Base-by-base conservation (phyloP, 2,113 vertebrate species). In the Salminus brasiliensis region DNA sequence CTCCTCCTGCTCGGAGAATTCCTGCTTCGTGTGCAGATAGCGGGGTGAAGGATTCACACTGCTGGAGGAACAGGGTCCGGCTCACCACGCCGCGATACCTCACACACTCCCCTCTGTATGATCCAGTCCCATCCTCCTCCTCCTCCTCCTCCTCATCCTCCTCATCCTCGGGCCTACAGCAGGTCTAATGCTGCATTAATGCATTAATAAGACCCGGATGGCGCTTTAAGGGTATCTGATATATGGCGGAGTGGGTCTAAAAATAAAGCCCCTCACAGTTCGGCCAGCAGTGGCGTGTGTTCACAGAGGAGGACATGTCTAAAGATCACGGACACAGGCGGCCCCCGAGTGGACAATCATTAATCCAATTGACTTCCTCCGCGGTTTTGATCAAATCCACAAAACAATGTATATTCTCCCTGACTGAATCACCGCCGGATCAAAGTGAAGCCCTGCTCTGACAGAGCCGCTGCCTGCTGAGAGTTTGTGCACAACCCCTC, bases 311-410 rank as follows among this genome's bases (percentile, higher is more conserved):
- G 86, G 78, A 89, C 83, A 71, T 63, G 84, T 60, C 76, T 71
- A 53, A 7, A 63, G 29, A 43, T 47, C 29, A 4, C 59, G 39
- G 23, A 49, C 29, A 34, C 66, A 45, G 5, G 34, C 43, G 55
- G 30, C 60, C 23, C 52, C 45, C n/a, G 74, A 25, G 52, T 81
- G 45, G 74, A 73, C 5, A 87, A 81, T 81, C 80, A 76, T 88
- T 92, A 89, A 92, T 93, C 90, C 82, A 85, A 93, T 91, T 92
- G 90, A 82, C 91, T 84, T 62, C 89, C 88, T 90, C 65, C 21
- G 25, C 4, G 74, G 86, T 87, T 87, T 85, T 92, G 88, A 91
- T 92, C 88, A 88, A n/a, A 80, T 72, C 87, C 85, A 86, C 82
- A 80, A 78, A 27, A 73, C 81, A 60, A 81, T 92, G 90, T 87